phyloP scores from a whole-genome alignment of 2,888 invertebrate genomes.

The Megaustenia siamemsis region DNA sequence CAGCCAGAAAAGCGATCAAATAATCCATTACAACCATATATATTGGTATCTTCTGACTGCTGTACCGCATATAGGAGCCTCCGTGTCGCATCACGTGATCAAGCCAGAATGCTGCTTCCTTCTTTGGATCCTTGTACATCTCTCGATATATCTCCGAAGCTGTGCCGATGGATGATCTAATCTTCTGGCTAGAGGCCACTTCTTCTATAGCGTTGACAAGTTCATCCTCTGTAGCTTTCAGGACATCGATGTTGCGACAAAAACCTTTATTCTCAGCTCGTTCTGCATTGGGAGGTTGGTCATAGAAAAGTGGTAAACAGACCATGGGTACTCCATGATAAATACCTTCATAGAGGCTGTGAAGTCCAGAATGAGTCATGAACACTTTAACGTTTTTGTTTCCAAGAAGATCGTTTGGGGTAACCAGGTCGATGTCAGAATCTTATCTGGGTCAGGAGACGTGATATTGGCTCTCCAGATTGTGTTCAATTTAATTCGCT shows the following conservation, averaged over 20 bases:
- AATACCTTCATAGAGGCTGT: conserved; percentile 65
- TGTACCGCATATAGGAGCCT: conserved; percentile 7
- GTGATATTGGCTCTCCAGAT: conserved; percentile 53
- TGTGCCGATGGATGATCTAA: not conserved
- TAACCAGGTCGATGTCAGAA: conserved; percentile 60
- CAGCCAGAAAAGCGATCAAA: too few species aligned
- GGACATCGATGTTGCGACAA: not conserved
- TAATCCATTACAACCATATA: too few species aligned
- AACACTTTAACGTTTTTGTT: conserved; percentile 62
- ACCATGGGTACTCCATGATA: conserved; percentile 68
- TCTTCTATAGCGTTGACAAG: not conserved
- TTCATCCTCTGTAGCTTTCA: not conserved
- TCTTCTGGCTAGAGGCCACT: not conserved
- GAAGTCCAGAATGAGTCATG: conserved; percentile 66
- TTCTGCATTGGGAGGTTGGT: conserved; percentile 3
- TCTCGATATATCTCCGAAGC: conserved; percentile 5
- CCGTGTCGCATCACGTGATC: conserved; percentile 11
- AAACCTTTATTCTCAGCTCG: not conserved
- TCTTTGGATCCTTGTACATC: conserved; percentile 9
- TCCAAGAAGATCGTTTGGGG: conserved; percentile 65
- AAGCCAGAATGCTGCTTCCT: conserved; percentile 17
- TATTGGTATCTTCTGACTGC: conserved; percentile 11
- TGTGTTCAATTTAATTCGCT: conserved; percentile 46
- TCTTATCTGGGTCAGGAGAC: conserved; percentile 54
- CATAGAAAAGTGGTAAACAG: conserved; percentile 56